Base-by-base conservation (phyloP, 2,113 vertebrate species). In the Aptenodytes forsteri region DNA sequence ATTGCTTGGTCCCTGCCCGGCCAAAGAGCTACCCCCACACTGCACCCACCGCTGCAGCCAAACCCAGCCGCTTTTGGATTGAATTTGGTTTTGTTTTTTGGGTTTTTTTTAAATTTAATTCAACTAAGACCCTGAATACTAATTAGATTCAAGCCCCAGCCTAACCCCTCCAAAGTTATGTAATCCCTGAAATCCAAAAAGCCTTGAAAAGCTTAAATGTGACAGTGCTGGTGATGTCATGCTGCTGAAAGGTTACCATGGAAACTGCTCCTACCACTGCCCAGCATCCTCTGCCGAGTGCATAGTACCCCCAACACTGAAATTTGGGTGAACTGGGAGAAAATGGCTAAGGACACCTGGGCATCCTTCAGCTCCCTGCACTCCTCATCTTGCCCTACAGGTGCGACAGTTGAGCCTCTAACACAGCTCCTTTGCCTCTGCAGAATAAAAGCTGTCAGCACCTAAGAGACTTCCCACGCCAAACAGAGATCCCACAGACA, bases 221-320 rank as follows among this genome's bases (percentile, higher is more conserved):
- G 91, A 95, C 90, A 81, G 83, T 10, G 77, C 36, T 11, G 18
- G 86, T 97, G 97, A 98, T 88, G 85, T 97, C 96, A 97, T 38
- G 91, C 82, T 83, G 91, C 93, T 94, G 93, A 90, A 90, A 34
- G 38, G 96, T 97, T 97, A 64, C 96, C 49, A 80, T 95, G 96
- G 96, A 72, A 98, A 98, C 95, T 4, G 6, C 76, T 94, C 87
- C 55, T 65, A 46, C 73, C 89, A 12, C 62, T 83, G 47, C 83
- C 19, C 62, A n/a, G 61, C 79, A 67, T 80, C 75, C 50, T 50
- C 84, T 58, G 81, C 46, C 7, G 25, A 30, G 16, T 11, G 11
- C 17, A 22, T 38, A 32, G 47, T 20, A 36, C 19, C 29, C 65
- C 25, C 36, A 44, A 1, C 26, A 10, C 7, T 3, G 1, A 22